Evolutionary conservation across 2,113 vertebrate genomes (phyloP), one percentile per base, ranked within the genome.

Genomic region (Colinus virginianus): DNA sequence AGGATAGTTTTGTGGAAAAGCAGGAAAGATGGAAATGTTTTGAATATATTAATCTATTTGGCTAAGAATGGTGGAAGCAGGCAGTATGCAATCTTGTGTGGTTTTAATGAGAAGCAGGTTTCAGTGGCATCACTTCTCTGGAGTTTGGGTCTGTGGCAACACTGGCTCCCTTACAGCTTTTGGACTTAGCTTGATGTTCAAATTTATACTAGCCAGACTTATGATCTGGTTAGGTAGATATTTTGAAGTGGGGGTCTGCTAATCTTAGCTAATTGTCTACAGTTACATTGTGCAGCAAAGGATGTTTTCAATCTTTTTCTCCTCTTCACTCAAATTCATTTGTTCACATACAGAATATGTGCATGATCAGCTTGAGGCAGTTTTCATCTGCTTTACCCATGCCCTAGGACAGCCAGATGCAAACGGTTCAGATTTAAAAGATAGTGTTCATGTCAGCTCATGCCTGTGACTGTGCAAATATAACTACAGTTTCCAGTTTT

Each of bases 21-120:
- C 4, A 45, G 10, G 49, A 69, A 72, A 63, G 55, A 59, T 0
- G 0, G 4, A 11, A 7, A 34, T 48, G 9, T 48, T 87, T 72
- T 14, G 77, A 90, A 74, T 63, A 36, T 40, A 68, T 38, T 36
- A 55, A 64, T 49, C 36, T 61, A 1, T 66, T 87, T 74, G 23
- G 42, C 10, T 18, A 68, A 72, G 34, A 74, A 67, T 38, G 25
- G 10, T 62, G 76, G 32, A 82, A 90, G n/a, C 8, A 72, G 28
- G 4, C 40, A 82, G 55, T 30, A 9, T 42, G 26, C 17, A 59
- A 12, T 62, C 40, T 7, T 67, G 4, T 2, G 0, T 38, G 30
- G 2, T 63, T 92, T 82, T 84, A 84, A 84, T 53, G 18, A 87
- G 66, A 84, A 94, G 45, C 40, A 87, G 9, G 4, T 79, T 92